Base-by-base conservation (phyloP, 64 coral and sea anemone genomes). In the Montipora capricornis region DNA sequence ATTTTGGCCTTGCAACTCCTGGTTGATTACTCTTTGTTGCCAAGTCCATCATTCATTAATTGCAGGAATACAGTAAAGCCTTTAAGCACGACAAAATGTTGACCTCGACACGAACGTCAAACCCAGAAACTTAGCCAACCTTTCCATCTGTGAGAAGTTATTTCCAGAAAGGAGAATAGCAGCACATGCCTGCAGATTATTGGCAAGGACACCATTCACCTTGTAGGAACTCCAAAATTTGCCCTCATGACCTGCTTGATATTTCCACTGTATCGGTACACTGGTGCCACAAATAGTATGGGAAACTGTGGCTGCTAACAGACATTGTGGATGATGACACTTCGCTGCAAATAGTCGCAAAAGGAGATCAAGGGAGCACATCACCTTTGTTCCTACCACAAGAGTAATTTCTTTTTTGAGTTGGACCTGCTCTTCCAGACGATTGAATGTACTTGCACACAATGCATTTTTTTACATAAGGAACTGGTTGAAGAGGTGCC, bases 1-100 rank as follows among this genome's bases (percentile, higher is more conserved):
- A 14, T 66, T 45, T 29, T 84, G 50, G 5, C 55, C 78, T 11
- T 58, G 44, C 11, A 89, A 83, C 62, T 94, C 86, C 57, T 80
- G 58, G 24, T 82, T 26, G 4, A 94, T 44, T 75, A 71, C 6
- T 7, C 53, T 68, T 44, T 87, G 80, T 75, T 73, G 55, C 92
- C 92, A 89, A 57, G 67, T 71, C 92, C 92, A 94, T 78, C 92
- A 94, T 16, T 89, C 92, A 83, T 94, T 60, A 12, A 89, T 82
- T 53, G 26, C 78, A 16, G 92, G 92, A 46, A 94, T 81, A 14
- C 49, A 20, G 52, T 94, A 94, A 8, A 94, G 20, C 14, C 92
- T 78, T 60, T 94, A 78, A 2, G 69, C 19, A 8, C 86, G 53
- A 49, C 88, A 89, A 80, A 52, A 94, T 70, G 92, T 94, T 3